A percentile compares a stretch with the other conserved stretches of the same genome.
Evolutionary conservation across 2,797 vertebrate species (phyloP).

Genomic region (Acrocephalus scirpaceus): DNA sequence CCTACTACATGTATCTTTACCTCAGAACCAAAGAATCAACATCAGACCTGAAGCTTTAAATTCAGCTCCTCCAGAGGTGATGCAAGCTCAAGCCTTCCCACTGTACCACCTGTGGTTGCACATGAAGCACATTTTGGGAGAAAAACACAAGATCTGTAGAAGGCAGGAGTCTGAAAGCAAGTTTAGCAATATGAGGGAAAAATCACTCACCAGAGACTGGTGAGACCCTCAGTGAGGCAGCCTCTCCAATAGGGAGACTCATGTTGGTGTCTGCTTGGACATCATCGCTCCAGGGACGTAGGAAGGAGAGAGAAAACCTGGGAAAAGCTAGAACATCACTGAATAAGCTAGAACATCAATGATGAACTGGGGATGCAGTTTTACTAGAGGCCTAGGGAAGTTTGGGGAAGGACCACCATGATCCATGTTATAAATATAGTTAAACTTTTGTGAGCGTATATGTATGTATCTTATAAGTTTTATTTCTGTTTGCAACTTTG

Average conservation of each 20-base stretch:
- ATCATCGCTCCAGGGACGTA: neutral
- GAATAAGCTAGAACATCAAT: accelerated
- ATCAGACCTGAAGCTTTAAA: neutral
- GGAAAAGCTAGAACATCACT: neutral
- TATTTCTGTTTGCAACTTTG: too few relatives aligned
- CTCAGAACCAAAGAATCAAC: neutral
- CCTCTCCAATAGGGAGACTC: neutral
- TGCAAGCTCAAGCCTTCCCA: neutral
- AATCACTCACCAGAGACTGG: neutral
- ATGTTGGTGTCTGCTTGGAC: neutral
- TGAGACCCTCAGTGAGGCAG: neutral
- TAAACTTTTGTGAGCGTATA: too few relatives aligned
- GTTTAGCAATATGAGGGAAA: neutral
- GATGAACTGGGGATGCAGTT: neutral
- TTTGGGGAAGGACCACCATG: accelerated
- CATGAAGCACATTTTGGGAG: accelerated
- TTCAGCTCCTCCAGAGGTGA: neutral
- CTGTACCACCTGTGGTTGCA: neutral
- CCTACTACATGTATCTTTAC: neutral
- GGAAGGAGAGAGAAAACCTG: neutral
- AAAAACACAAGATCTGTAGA: neutral
- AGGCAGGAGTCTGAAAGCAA: neutral
- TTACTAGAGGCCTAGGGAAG: neutral
- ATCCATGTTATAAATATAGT: neutral
- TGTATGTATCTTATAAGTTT: too few relatives aligned